These are phyloP conservation scores for Nephrotoma appendiculata DNA, from an alignment of 2,888 invertebrate genomes.

Conservation along the genomic window DNA sequence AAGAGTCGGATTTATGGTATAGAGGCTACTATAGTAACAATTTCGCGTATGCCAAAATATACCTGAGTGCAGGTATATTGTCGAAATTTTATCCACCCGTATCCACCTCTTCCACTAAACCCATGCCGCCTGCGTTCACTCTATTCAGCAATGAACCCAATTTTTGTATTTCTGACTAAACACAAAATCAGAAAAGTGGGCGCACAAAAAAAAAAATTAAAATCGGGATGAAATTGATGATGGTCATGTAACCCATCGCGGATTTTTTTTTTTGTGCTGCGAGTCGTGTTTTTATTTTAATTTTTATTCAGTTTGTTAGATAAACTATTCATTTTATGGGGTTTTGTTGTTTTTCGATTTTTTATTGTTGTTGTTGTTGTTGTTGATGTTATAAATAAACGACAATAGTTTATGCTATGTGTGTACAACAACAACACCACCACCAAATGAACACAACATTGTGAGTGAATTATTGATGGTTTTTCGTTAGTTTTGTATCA, in stretches of 20 bases:
- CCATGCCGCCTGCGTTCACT: neutral
- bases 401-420: neutral
- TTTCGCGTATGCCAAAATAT: neutral
- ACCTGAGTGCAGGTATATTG: neutral
- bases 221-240: neutral
- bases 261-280: neutral
- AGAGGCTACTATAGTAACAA: too few relatives aligned
- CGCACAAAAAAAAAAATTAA: neutral
- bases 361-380: neutral
- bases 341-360: neutral
- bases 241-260: neutral
- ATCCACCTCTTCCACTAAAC: neutral
- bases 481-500: neutral
- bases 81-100: too few relatives aligned
- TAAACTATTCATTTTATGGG: conserved; percentile 3
- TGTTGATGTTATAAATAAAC: neutral
- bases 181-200: neutral
- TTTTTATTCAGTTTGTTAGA: neutral
- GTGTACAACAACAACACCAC: neutral
- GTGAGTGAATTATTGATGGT: neutral
- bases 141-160: neutral
- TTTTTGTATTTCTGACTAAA: neutral
- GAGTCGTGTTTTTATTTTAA: neutral
- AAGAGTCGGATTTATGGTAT: neutral
- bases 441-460: neutral